Evolutionary conservation across 2,113 vertebrate species (phyloP), one percentile per base, ranked within the genome.

Genomic region (Saguinus midas): DNA sequence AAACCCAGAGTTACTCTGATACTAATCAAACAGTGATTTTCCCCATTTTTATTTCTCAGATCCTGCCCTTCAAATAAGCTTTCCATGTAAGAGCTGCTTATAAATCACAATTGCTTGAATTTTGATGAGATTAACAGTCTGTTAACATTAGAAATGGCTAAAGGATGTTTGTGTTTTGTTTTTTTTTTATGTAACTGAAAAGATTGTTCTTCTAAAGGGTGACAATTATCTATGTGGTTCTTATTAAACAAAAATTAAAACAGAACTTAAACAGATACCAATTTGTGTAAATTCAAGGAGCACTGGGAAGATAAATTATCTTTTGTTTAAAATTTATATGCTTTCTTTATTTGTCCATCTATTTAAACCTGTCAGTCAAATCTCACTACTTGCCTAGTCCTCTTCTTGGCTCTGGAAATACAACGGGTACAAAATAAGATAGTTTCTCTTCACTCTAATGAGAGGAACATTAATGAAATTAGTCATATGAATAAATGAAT

Each of bases 161-260:
- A 27, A 81, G 35, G 20, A 4, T 72, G 4, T 58, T 85, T 70
- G 27, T 61, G 37, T 3, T 2, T 43, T 72, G 29, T 61, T 14
- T 10, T 78, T 37, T 84, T 18, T 12, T 48, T 48, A 48, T 35
- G n/a, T 55, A 55, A 21, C 25, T 43, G 17, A 50, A 55, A 68
- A 45, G 4, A 37, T 35, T 35, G 2, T 57, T 87, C 23, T 10
- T 9, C 25, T 57, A 48, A 66, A 82, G 14, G 57, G 7, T 17
- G 35, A 85, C 13, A 11, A 11, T 20, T n/a, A 76, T 92, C n/a
- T 68, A 29, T 32, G 43, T 43, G 50, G 11, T 32, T 78, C 78
- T 83, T 72, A 78, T 80, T 79, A 89, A 86, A 94, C 3, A 93
- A 55, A 94, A 87, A 90, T 89, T 52, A 75, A 61, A 93, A n/a